phyloP scores from a whole-genome alignment of 2,888 invertebrate species.

The Drosophila setosimentum region DNA sequence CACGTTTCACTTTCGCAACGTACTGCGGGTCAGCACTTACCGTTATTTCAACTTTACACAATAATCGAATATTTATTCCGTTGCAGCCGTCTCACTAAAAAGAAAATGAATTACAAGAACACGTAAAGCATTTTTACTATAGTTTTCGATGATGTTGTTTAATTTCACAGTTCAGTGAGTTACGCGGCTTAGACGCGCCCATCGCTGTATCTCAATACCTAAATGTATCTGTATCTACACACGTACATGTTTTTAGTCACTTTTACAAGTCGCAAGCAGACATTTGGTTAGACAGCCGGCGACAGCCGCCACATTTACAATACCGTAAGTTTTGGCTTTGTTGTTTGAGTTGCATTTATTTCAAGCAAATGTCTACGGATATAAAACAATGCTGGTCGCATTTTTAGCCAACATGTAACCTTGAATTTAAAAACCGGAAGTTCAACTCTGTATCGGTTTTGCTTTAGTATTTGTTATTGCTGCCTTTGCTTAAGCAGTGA shows the following conservation, averaged over 20 bases:
- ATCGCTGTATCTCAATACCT: constrained; percentile 11
- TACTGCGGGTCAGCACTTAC: not conserved
- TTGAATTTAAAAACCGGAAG: constrained; percentile 75
- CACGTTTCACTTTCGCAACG: constrained; percentile 1
- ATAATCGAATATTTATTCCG: not conserved
- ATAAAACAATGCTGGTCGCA: constrained; percentile 29
- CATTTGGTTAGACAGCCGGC: constrained; percentile 49
- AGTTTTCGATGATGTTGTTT: constrained; percentile 61
- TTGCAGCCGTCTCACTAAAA: not conserved
- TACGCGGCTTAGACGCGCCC: constrained; percentile 73
- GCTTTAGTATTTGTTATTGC: constrained; percentile 30
- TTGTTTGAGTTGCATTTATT: not conserved
- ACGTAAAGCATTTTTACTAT: constrained; percentile 19
- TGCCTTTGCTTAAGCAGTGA: not conserved
- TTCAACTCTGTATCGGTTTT: constrained; percentile 58
- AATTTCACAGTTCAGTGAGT: constrained; percentile 83
- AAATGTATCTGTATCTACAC: constrained; percentile 12
- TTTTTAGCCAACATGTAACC: constrained; percentile 65
- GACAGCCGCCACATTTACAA: constrained; percentile 10
- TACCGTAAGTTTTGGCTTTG: constrained; percentile 19
- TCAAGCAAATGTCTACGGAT: constrained; percentile 36
- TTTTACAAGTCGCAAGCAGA: constrained; percentile 50
- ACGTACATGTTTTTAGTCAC: constrained; percentile 22
- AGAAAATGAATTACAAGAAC: constrained; percentile 3
- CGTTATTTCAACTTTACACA: constrained; percentile 1